Conservation (phyloP, 2,888 invertebrate species). For the Lordiphosa fenestrarum region DNA sequence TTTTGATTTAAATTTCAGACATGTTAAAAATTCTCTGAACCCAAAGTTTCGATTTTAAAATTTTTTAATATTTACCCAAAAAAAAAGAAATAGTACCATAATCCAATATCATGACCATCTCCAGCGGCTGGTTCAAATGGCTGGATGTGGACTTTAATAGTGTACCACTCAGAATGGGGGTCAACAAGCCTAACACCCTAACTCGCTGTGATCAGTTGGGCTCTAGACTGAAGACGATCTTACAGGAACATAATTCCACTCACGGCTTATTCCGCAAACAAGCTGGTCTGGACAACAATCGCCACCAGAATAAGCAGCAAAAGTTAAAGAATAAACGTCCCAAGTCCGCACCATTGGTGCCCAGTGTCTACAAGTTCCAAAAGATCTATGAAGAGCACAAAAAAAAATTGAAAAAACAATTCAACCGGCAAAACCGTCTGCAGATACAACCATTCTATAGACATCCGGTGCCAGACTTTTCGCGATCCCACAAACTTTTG, state of each 20-base stretch:
- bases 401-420: neutral
- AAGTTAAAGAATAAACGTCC: neutral
- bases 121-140: constrained; percentile 1
- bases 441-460: constrained; percentile 23
- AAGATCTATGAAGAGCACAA: constrained; percentile 28
- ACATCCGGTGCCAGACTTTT: constrained; percentile 46
- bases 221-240: constrained; percentile 13
- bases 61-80: too few species aligned
- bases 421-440: neutral
- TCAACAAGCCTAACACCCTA: neutral
- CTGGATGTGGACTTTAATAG: constrained; percentile 1
- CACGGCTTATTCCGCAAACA: constrained; percentile 32
- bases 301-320: neutral
- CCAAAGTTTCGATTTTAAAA: too few species aligned
- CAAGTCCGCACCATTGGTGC: constrained; percentile 3
- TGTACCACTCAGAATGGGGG: neutral
- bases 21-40: too few species aligned
- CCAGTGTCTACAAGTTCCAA: constrained; percentile 16
- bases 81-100: too few species aligned
- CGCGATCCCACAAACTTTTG: constrained; percentile 28
- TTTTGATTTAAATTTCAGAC: too few species aligned
- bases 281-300: constrained; percentile 39
- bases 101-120: neutral
- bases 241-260: constrained; percentile 30
- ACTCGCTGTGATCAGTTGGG: constrained; percentile 24